Conservation (phyloP, 1,140 invertebrate species). For the Drosophila simulans region DNA sequence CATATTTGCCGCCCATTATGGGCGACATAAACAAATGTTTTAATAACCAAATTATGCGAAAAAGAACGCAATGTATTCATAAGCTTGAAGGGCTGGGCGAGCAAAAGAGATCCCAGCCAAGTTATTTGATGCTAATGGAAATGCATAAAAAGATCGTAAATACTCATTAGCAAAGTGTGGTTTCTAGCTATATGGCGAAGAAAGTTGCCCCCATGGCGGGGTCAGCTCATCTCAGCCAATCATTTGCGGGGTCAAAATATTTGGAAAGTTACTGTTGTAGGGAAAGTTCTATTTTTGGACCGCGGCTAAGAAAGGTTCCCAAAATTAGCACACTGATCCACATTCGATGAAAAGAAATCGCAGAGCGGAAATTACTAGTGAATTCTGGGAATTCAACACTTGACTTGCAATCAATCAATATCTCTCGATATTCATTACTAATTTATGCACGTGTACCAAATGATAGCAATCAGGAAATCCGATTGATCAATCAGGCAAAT, state of each 20-base stretch:
- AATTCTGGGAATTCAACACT: neutral
- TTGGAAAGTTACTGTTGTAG: conserved; percentile 63
- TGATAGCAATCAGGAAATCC: neutral
- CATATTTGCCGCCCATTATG: conserved; percentile 67
- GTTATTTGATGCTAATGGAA: conserved; percentile 71
- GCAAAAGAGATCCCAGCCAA: conserved; percentile 40
- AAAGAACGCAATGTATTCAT: conserved; percentile 61
- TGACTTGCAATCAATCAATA: neutral
- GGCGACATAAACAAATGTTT: conserved; percentile 77
- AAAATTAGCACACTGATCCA: conserved; percentile 47
- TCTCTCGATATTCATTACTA: neutral
- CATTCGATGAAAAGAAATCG: conserved; percentile 35
- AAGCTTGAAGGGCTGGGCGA: conserved; percentile 32
- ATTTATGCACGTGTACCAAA: neutral
- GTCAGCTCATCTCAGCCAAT: conserved; percentile 31
- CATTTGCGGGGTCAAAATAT: conserved; percentile 55
- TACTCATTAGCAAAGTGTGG: conserved; percentile 63
- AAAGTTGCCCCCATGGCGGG: conserved; percentile 52
- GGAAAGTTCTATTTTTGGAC: conserved; percentile 42
- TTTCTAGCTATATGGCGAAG: conserved; percentile 12
- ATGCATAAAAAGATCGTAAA: conserved; percentile 80
- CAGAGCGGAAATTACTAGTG: conserved; percentile 1
- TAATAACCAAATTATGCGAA: conserved; percentile 79
- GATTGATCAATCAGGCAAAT: neutral
- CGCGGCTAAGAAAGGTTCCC: conserved; percentile 10